These are phyloP conservation scores for Eolophus roseicapilla DNA, from an alignment of 2,113 vertebrate species.

Conservation along the genomic window DNA sequence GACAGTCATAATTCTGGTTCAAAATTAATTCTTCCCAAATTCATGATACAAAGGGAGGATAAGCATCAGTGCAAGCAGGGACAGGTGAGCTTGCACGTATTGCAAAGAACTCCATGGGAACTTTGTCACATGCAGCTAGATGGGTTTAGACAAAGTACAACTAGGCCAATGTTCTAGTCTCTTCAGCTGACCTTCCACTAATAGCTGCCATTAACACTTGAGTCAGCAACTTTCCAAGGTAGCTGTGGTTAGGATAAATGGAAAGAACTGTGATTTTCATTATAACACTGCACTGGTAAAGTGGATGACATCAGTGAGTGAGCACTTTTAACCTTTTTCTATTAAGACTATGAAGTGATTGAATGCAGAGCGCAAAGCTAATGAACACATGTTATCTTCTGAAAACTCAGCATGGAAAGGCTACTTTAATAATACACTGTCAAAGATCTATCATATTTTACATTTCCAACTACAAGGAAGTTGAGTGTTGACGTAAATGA, in stretches of 20 bases:
- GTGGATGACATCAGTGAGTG: background rate
- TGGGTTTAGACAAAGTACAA: background rate
- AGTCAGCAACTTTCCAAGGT: slow-evolving; percentile 16
- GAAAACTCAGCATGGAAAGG: background rate
- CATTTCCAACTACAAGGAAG: background rate
- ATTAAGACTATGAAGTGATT: background rate
- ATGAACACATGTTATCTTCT: background rate
- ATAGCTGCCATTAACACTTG: background rate
- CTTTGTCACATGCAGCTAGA: background rate
- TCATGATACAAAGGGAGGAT: background rate
- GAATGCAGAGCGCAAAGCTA: background rate
- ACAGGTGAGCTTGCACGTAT: background rate
- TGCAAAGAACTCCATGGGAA: background rate
- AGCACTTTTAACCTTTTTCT: slow-evolving; percentile 25
- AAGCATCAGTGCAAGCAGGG: background rate
- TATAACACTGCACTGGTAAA: background rate
- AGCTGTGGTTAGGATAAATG: background rate
- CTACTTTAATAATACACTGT: background rate
- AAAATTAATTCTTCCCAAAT: background rate
- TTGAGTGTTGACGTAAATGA: background rate
- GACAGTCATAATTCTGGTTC: background rate
- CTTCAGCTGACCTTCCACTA: background rate
- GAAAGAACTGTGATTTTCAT: background rate
- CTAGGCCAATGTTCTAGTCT: background rate
- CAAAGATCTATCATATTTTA: background rate